Evolutionary conservation across 2,888 invertebrate genomes (phyloP).

Genomic region (Halictus ligatus): DNA sequence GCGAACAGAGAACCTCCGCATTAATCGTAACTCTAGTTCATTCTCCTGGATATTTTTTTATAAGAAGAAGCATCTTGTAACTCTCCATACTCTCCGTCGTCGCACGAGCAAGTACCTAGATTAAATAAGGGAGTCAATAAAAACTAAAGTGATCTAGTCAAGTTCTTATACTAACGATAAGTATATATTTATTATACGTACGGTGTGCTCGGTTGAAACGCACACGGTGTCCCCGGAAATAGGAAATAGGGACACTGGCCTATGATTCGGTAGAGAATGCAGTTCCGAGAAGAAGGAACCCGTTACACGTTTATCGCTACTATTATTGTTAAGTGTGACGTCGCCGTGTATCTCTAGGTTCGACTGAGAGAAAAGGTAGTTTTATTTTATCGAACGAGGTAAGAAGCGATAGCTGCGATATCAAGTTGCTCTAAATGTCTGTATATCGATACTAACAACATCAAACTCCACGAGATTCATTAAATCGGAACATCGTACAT

Average conservation of each 20-base stretch:
- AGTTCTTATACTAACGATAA: slow-evolving; percentile 70
- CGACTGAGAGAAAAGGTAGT: slow-evolving; percentile 3
- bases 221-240: not conserved
- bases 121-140: slow-evolving; percentile 72
- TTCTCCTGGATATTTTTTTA: slow-evolving; percentile 82
- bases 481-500: not conserved
- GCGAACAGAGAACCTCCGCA: slow-evolving; percentile 55
- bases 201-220: slow-evolving; percentile 11
- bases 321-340: not conserved
- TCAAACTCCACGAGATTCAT: not conserved
- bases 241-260: not conserved
- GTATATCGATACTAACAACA: not conserved
- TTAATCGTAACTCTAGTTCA: slow-evolving; percentile 76
- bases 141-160: slow-evolving; percentile 83
- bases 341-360: not conserved
- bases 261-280: slow-evolving; percentile 5
- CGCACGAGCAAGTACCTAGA: slow-evolving; percentile 77
- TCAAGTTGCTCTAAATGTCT: not conserved
- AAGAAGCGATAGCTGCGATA: not conserved
- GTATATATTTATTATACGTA: slow-evolving; percentile 31
- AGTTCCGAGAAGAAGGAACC: not conserved
- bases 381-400: not conserved
- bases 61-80: slow-evolving; percentile 71
- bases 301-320: not conserved
- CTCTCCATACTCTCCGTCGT: slow-evolving; percentile 77